phyloP scores from a whole-genome alignment of 37 sponge, comb jelly and placozoan species.

The Petrosia ficiformis region DNA sequence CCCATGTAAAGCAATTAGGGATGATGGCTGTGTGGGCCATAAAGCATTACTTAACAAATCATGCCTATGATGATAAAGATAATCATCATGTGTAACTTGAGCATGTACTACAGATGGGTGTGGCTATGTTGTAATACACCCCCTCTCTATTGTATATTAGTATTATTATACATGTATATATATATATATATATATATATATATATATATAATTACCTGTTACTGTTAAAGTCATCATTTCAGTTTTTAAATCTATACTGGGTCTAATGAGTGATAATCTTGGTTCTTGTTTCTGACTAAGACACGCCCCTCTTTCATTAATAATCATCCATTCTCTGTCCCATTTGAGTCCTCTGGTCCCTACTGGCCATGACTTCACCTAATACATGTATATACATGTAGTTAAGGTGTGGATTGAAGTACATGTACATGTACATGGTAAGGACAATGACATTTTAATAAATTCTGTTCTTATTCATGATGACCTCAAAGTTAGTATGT shows the following conservation, averaged over 20 bases:
- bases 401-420: background rate
- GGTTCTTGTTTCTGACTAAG: slow-evolving; percentile 82
- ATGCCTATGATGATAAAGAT: too few relatives aligned
- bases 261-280: slow-evolving; percentile 50
- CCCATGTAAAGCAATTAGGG: too few relatives aligned
- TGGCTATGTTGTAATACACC: too few relatives aligned
- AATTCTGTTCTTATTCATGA: background rate
- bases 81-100: too few relatives aligned
- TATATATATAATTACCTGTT: slow-evolving; percentile 18
- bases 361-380: slow-evolving; percentile 79
- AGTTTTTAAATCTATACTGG: slow-evolving; percentile 49
- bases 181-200: slow-evolving; percentile 16
- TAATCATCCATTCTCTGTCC: slow-evolving; percentile 86
- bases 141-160: slow-evolving; percentile 9
- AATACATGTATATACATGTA: background rate
- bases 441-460: background rate
- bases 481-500: background rate
- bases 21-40: too few relatives aligned
- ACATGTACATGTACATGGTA: slow-evolving; percentile 11
- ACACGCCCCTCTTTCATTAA: slow-evolving; percentile 32
- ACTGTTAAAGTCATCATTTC: slow-evolving; percentile 39
- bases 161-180: too few relatives aligned
- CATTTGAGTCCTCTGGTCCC: slow-evolving; percentile 70
- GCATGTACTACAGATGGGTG: too few relatives aligned
- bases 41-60: too few relatives aligned